A percentile compares a stretch with the other conserved stretches of the same genome.
Conservation (phyloP, 2,113 vertebrate species). For the Oophaga pumilio region DNA sequence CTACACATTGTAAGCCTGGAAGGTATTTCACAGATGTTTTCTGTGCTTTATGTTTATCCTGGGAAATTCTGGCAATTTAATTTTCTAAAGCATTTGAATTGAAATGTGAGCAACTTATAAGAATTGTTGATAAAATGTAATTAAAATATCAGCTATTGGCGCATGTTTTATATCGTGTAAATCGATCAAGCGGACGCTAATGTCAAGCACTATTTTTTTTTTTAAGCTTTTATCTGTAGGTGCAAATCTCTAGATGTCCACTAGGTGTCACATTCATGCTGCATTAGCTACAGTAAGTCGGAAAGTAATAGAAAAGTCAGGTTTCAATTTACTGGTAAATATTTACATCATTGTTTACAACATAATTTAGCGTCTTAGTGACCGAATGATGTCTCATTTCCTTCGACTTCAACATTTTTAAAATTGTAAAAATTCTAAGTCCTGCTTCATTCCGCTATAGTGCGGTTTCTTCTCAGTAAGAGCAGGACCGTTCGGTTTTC, state of each 20-base stretch:
- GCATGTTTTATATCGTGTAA: not conserved
- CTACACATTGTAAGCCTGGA: conserved; percentile 14
- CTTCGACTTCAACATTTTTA: not conserved
- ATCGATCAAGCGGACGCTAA: not conserved
- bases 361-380: not conserved
- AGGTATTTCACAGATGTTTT: conserved; percentile 6
- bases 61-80: not conserved
- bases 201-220: not conserved
- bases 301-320: not conserved
- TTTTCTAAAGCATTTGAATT: not conserved
- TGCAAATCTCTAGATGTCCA: not conserved
- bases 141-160: too few relatives aligned
- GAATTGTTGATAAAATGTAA: not conserved
- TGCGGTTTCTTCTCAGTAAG: too few relatives aligned
- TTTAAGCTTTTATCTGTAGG: not conserved
- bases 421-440: too few relatives aligned
- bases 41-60: not conserved
- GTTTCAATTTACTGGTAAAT: not conserved
- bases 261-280: not conserved
- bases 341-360: not conserved
- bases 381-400: not conserved
- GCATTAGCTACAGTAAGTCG: not conserved
- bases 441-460: too few relatives aligned
- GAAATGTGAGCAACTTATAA: not conserved
- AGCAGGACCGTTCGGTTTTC: too few relatives aligned